These are phyloP conservation scores for Eublepharis macularius DNA, from an alignment of 2,113 vertebrate genomes.

Conservation along the genomic window DNA sequence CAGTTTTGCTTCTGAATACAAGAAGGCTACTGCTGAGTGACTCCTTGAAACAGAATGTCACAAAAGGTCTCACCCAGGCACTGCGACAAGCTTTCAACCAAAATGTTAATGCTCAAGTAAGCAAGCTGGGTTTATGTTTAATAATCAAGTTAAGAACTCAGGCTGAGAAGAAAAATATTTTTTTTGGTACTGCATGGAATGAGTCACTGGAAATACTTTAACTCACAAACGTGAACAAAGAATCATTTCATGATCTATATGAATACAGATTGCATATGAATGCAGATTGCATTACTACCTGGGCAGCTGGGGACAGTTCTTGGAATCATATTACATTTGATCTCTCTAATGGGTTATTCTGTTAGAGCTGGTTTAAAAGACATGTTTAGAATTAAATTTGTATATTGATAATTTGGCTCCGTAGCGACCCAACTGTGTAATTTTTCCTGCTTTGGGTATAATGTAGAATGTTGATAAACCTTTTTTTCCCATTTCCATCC, in stretches of 20 bases:
- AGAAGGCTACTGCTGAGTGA: conserved; percentile 83
- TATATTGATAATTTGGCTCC: background rate
- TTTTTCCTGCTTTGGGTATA: background rate
- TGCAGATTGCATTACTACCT: too few species aligned
- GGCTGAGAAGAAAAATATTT: background rate
- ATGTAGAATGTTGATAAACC: background rate
- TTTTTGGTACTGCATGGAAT: background rate
- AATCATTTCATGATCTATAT: background rate
- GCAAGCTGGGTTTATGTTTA: conserved; percentile 19
- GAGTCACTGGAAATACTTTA: background rate
- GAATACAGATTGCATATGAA: background rate
- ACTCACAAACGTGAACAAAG: background rate
- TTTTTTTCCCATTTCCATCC: background rate
- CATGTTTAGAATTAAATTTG: background rate
- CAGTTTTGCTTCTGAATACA: conserved; percentile 90
- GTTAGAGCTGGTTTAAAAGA: background rate
- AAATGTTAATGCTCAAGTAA: conserved; percentile 85
- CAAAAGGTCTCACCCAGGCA: conserved; percentile 86
- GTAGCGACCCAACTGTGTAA: background rate
- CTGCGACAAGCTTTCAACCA: conserved; percentile 89
- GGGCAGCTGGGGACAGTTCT: background rate
- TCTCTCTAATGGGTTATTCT: background rate
- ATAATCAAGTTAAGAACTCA: background rate
- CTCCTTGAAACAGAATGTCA: conserved; percentile 84
- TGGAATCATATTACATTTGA: background rate